Evolutionary conservation across 2,797 vertebrate genomes (phyloP).

Genomic region (Bradypodion pumilum): DNA sequence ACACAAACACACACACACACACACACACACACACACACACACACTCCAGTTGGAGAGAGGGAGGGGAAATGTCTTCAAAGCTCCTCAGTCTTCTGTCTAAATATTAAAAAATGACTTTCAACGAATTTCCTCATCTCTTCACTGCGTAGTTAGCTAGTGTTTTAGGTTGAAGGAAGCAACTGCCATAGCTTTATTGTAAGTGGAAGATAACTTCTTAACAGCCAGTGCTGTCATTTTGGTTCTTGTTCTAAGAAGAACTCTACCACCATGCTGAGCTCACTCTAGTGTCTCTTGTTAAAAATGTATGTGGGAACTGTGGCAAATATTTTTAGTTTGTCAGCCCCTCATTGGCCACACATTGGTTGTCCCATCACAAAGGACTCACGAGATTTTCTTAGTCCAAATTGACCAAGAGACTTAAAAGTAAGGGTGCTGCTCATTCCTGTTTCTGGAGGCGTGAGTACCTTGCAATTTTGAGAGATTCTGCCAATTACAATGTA

Average conservation of each 20-base stretch:
- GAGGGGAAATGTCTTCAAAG: conserved; percentile 18
- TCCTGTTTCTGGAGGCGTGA: conserved; percentile 38
- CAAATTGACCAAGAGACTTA: background rate
- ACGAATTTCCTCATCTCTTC: background rate
- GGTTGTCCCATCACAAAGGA: no score
- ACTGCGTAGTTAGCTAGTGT: background rate
- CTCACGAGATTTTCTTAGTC: background rate
- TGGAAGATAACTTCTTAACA: no score
- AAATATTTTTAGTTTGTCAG: background rate
- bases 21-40: no score
- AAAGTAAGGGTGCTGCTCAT: background rate
- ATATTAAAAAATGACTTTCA: conserved; percentile 43
- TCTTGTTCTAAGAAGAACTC: no score
- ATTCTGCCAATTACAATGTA: no score
- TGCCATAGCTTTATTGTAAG: background rate
- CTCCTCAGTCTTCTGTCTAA: conserved; percentile 29
- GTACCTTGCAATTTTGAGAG: background rate
- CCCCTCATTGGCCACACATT: background rate
- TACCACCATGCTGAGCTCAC: background rate
- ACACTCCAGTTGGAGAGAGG: conserved; percentile 4
- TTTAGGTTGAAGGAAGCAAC: no score
- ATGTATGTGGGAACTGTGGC: background rate
- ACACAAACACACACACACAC: no score
- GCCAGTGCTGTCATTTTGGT: no score
- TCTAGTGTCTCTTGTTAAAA: background rate